Percentiles rank a stretch among this genome's conserved stretches.
Evolutionary conservation across 2,113 vertebrate genomes (phyloP).

Genomic region (Nettapus auritus): DNA sequence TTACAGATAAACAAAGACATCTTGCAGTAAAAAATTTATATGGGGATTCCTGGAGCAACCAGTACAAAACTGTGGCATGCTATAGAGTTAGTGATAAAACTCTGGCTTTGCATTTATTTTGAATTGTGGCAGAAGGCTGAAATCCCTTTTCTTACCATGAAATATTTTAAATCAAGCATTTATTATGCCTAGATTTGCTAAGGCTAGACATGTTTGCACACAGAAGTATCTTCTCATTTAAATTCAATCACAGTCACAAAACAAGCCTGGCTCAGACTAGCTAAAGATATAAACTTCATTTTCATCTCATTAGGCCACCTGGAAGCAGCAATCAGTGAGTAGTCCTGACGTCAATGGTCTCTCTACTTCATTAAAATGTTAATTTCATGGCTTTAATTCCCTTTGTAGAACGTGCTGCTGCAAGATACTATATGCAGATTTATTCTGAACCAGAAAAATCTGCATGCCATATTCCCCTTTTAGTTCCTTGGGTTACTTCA

Average conservation of each 20-base stretch:
- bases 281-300: constrained; percentile 82
- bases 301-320: constrained; percentile 84
- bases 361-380: constrained; percentile 84
- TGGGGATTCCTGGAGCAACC: not conserved
- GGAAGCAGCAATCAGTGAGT: constrained; percentile 78
- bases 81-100: not conserved
- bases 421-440: constrained; percentile 75
- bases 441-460: constrained; percentile 70
- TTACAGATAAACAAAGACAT: not conserved
- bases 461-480: constrained; percentile 67
- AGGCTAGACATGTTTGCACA: constrained; percentile 81
- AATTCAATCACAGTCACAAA: constrained; percentile 81
- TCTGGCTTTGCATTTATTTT: not conserved
- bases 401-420: constrained; percentile 74
- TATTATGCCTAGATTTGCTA: constrained; percentile 61
- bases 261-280: constrained; percentile 76
- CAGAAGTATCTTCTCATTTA: constrained; percentile 82
- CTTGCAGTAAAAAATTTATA: constrained; percentile 17
- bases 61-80: not conserved
- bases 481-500: constrained; percentile 65
- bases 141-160: constrained; percentile 22
- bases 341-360: constrained; percentile 77
- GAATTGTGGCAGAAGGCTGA: not conserved
- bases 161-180: constrained; percentile 69
- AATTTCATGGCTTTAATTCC: constrained; percentile 82